Evolutionary conservation across 2,888 invertebrate genomes (phyloP), one percentile per base, ranked within the genome.

Genomic region (Ochropacha duplaris): DNA sequence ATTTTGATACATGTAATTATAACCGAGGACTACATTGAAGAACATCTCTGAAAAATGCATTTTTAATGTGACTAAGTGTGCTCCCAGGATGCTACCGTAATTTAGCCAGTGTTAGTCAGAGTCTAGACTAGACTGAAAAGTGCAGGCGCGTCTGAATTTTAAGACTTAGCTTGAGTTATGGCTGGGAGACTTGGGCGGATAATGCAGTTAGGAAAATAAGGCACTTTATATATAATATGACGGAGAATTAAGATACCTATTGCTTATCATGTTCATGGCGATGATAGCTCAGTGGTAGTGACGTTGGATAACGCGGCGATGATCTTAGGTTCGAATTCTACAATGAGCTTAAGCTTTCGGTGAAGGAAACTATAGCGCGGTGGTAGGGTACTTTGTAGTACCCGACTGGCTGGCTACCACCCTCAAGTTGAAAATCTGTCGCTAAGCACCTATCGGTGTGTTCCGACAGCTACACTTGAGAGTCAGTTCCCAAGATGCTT

Each of bases 121-220:
- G 63, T 58, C 60, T 59, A 71, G 77, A 71, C 72, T 72, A 68
- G 71, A 76, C 70, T 66, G 68, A 72, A 73, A 74, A 74, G 66
- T 77, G 76, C 78, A 73, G 56, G 62, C 61, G 66, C 64, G 77
- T 62, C 72, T 71, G 77, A 73, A 72, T 79, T 78, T 79, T 72
- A 74, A 73, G 74, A 65, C 71, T 69, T 57, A 58, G 66, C 60
- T 67, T 72, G 70, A 75, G 64, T 68, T 74, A 76, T 72, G 65
- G 64, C 22, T 51, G 50, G 66, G 66, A 66, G 65, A 65, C 64
- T 61, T 65, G 64, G 58, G 63, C 49, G 64, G 72, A 62, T 68
- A 72, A 71, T 66, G 69, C 64, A 60, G 50, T 62, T 63, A 65
- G 64, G 63, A 68, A 44, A 62, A 62, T 72, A 66, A 63, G 64